Evolutionary conservation across 2,888 invertebrate species (phyloP), one percentile per base, ranked within the genome.

Genomic region (Eupithecia inturbata): DNA sequence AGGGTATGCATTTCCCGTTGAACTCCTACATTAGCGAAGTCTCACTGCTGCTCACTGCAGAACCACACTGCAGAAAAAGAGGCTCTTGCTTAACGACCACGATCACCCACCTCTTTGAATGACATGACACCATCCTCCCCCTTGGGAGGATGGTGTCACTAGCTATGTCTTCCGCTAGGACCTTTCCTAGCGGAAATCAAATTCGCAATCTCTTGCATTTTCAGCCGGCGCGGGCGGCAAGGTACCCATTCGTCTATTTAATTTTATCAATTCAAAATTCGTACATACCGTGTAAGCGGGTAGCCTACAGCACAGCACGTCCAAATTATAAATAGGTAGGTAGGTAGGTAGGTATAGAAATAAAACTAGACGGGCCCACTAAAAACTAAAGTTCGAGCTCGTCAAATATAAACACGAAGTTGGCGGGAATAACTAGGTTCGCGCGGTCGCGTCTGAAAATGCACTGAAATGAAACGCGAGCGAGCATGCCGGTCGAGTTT

Each of bases 401-500:
- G 70, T 73, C 14, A 26, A 39, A 36, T 57, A 57, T 26, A 49
- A 75, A 45, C 64, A 71, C 77, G 22, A 78, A 79, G 77, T 79
- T 77, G 45, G 12, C 57, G 69, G 74, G 74, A 68, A 78, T 75
- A 76, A 74, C 72, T 57, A 26, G 12, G 57, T 62, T 53, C 68
- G 67, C 73, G 69, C 71, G 67, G n/a, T 57, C 69, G 69, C 68
- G 71, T 16, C 73, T 77, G 73, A 75, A 77, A 77, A 74, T 71
- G 71, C 53, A 71, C 75, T 45, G 80, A 79, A 77, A 67, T 74
- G 70, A 71, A 77, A 73, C 63, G 36, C 71, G 66, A 41, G 36
- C 45, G 66, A 62, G 36, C 14, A 26, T 57, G 57, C 57, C 36
- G 64, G 66, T 45, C 28, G 68, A 69, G 64, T 49, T 60, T 74